Conservation (phyloP, 2,888 invertebrate genomes). For the Coleophora flavipennella region DNA sequence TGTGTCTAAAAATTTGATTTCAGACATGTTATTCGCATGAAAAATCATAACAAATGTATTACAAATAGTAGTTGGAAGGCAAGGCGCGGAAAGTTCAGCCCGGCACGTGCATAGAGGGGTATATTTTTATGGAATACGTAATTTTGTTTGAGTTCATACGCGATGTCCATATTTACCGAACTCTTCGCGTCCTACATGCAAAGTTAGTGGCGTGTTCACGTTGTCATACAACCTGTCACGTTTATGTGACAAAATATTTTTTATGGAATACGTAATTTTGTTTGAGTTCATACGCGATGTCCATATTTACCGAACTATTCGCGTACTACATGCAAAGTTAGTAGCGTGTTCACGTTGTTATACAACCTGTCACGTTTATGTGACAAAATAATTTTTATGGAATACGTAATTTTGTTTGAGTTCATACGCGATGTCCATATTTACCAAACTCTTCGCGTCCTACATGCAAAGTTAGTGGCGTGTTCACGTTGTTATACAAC, state of each 20-base stretch:
- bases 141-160: constrained; percentile 72
- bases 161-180: constrained; percentile 64
- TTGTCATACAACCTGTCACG: constrained; percentile 21
- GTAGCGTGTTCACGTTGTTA: constrained; percentile 22
- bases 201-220: constrained; percentile 30
- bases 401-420: constrained; percentile 72
- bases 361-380: constrained; percentile 17
- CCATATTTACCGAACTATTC: constrained; percentile 56
- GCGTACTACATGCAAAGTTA: constrained; percentile 49
- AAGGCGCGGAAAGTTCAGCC: neutral
- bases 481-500: constrained; percentile 26
- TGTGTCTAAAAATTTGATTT: constrained; percentile 19
- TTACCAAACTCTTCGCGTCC: constrained; percentile 48
- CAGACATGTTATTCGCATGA: constrained; percentile 14
- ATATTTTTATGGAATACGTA: constrained; percentile 73
- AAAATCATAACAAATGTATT: constrained; percentile 10
- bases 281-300: constrained; percentile 72
- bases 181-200: constrained; percentile 49
- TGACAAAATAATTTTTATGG: constrained; percentile 48
- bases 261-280: constrained; percentile 72
- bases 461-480: constrained; percentile 40
- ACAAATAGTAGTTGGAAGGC: constrained; percentile 6
- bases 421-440: constrained; percentile 71
- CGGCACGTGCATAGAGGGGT: constrained; percentile 63
- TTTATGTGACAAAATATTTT: constrained; percentile 24